Conservation (phyloP, 2,797 vertebrate genomes). For the Gephyroberyx darwinii region DNA sequence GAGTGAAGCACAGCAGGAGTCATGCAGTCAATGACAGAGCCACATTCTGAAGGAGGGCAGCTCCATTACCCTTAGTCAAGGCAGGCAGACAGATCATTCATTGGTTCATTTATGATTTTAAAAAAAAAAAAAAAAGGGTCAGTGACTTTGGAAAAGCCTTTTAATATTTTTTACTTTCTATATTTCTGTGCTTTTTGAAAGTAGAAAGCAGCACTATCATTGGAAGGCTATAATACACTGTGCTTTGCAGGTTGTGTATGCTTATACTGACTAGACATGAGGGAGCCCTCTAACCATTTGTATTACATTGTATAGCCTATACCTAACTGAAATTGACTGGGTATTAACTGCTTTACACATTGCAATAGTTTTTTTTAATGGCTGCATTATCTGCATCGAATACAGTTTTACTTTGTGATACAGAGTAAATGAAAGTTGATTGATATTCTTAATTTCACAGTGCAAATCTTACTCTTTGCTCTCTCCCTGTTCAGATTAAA, state of each 20-base stretch:
- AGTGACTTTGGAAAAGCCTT: too few relatives aligned
- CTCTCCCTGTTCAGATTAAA: background rate
- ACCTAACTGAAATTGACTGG: background rate
- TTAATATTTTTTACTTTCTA: too few relatives aligned
- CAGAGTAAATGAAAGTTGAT: background rate
- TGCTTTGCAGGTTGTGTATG: too few relatives aligned
- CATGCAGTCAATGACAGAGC: background rate
- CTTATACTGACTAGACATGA: too few relatives aligned
- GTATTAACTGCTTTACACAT: background rate
- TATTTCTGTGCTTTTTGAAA: too few relatives aligned
- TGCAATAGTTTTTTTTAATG: background rate
- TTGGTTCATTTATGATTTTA: too few relatives aligned
- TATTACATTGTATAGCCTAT: background rate
- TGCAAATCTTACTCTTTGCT: background rate
- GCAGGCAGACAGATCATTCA: too few relatives aligned
- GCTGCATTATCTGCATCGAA: too few relatives aligned
- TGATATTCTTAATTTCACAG: background rate
- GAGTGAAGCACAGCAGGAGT: slow-evolving; percentile 9
- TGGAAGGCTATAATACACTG: too few relatives aligned
- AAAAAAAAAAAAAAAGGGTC: too few relatives aligned
- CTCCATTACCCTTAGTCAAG: background rate
- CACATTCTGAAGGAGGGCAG: slow-evolving; percentile 12
- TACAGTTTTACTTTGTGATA: background rate
- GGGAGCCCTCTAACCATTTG: too few relatives aligned
- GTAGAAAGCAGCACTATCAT: too few relatives aligned